A percentile compares a stretch with the other conserved stretches of the same genome.
Conservation (phyloP, 2,797 vertebrate genomes). For the Arremon brunneinucha region DNA sequence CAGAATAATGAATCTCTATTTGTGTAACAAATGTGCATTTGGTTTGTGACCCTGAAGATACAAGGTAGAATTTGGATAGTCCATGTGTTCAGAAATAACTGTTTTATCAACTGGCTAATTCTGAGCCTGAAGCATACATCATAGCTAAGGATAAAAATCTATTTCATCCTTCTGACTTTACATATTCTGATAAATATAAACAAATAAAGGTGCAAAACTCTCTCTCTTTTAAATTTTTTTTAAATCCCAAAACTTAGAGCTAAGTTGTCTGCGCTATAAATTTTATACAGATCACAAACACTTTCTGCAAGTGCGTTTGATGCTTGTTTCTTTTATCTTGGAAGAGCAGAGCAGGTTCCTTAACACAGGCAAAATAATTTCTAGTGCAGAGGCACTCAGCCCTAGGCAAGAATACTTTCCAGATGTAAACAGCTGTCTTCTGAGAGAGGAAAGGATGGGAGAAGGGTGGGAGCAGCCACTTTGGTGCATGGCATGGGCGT, state of each 20-base stretch:
- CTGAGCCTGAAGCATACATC: neutral
- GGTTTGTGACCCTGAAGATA: conserved; percentile 29
- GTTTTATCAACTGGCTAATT: conserved; percentile 14
- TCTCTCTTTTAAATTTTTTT: neutral
- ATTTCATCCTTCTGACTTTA: neutral
- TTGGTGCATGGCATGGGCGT: fast-evolving
- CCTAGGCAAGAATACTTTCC: neutral
- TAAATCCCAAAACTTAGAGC: neutral
- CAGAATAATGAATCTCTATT: conserved; percentile 44
- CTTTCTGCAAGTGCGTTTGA: neutral
- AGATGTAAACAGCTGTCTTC: neutral
- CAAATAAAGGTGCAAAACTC: neutral
- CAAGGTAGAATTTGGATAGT: neutral
- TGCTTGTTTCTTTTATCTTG: neutral
- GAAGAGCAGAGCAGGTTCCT: neutral
- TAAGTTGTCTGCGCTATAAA: neutral
- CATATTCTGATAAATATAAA: conserved; percentile 26
- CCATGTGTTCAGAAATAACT: neutral
- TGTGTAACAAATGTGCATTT: conserved; percentile 29
- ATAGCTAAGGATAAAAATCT: conserved; percentile 10
- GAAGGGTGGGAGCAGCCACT: neutral
- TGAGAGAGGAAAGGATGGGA: neutral
- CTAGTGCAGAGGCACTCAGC: neutral
- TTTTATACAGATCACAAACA: neutral
- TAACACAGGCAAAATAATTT: neutral